Evolutionary conservation across 1,140 invertebrate species (phyloP), one percentile per base, ranked within the genome.

Genomic region (Hylaeus anthracinus): DNA sequence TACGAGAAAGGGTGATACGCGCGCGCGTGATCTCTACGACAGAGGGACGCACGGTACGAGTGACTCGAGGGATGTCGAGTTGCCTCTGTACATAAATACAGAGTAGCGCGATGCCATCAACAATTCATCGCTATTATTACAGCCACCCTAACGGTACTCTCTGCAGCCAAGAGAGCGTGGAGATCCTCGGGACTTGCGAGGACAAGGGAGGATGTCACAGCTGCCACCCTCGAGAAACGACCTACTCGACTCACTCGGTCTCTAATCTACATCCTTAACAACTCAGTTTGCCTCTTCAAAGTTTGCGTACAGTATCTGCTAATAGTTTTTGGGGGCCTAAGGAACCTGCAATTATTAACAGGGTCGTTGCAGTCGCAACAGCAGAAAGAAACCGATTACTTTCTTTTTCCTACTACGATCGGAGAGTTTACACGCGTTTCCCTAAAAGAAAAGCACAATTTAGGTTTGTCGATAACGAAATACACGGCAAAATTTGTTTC

Each of bases 41-140:
- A 14, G 75, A 51, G 82, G 26, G 65, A 26, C 26, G 26, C 26
- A 26, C 26, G 26, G 26, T 26, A 26, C 26, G 58, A 79, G 60
- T 43, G 79, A 56, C 58, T 63, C 72, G n/a, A 10, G 66, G 74
- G 69, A 48, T 39, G 48, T 51, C 15, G 66, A 71, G 58, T 26
- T 39, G 48, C 48, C 55, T 77, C 60, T 73, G 78, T 78, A 89
- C 88, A 89, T 89, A 89, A 89, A 89, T 89, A 89, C 84, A 89
- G 88, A 89, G 86, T 88, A 86, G 86, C 70, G 45, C 76, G 86
- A 81, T 80, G 74, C 82, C 82, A 89, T 89, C 88, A 89, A 89
- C 88, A 88, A 89, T 89, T 89, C 88, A 89, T 89, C 88, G 88
- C 88, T 89, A 89, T 89, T 89, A 89, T 89, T 88, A 89, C 88